Percentiles rank a stretch among this genome's conserved stretches.
Conservation (phyloP, 2,888 invertebrate species). For the Latrodectus elegans region DNA sequence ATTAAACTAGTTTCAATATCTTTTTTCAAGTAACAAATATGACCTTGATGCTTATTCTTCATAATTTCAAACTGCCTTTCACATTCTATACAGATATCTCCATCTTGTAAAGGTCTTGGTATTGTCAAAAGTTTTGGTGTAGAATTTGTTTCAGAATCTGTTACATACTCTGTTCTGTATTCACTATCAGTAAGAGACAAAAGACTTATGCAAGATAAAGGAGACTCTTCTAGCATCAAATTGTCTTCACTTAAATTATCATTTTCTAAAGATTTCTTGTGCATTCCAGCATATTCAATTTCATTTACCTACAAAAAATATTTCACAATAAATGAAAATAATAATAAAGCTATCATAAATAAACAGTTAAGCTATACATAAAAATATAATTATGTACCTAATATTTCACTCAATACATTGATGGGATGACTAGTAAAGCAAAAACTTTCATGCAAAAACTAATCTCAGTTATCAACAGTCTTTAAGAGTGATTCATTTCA, state of each 20-base stretch:
- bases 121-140: constrained; percentile 49
- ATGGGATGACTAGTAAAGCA: too few relatives aligned
- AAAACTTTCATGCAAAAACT: too few relatives aligned
- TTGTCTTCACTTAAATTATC: constrained; percentile 60
- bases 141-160: constrained; percentile 47
- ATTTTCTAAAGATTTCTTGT: constrained; percentile 28
- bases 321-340: neutral
- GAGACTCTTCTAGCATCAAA: constrained; percentile 51
- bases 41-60: constrained; percentile 46
- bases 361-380: too few relatives aligned
- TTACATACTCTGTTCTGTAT: constrained; percentile 37
- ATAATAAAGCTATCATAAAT: too few relatives aligned
- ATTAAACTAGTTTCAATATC: constrained; percentile 30
- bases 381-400: too few relatives aligned
- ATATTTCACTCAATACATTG: too few relatives aligned
- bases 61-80: constrained; percentile 42
- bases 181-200: constrained; percentile 62
- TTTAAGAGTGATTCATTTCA: too few relatives aligned
- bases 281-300: neutral
- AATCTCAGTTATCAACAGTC: too few relatives aligned
- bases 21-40: constrained; percentile 42
- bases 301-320: constrained; percentile 33
- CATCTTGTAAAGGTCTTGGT: constrained; percentile 38
- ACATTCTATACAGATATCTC: constrained; percentile 37
- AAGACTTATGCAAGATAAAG: constrained; percentile 50